phyloP scores from a whole-genome alignment of 2,888 invertebrate species.

The Rhamnusium bicolor region DNA sequence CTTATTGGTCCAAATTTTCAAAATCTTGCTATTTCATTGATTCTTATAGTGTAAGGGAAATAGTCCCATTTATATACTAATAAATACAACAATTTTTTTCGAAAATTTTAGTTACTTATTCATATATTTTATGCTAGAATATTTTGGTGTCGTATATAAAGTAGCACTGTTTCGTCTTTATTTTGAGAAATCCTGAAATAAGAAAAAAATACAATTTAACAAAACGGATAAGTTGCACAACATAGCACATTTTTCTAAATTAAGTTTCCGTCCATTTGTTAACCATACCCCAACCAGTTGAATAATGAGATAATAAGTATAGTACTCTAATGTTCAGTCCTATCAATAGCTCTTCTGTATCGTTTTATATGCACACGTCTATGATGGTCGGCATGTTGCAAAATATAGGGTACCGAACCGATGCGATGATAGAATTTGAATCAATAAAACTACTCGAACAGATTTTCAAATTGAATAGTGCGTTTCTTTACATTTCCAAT shows the following conservation, averaged over 20 bases:
- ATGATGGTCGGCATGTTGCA: neutral
- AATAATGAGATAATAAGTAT: neutral
- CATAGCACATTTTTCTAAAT: neutral
- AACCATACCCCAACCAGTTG: neutral
- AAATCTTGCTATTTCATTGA: no score
- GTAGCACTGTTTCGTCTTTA: no score
- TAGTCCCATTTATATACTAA: no score
- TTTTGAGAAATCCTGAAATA: no score
- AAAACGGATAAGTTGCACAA: no score
- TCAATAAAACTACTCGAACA: conserved; percentile 11
- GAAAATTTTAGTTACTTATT: no score
- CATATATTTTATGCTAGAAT: no score
- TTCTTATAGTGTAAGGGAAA: no score
- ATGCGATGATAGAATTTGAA: neutral
- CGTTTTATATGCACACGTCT: neutral
- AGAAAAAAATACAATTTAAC: no score
- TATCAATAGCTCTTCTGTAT: neutral
- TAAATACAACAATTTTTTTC: no score
- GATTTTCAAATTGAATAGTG: neutral
- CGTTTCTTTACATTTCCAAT: neutral
- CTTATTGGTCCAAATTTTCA: no score
- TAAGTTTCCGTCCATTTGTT: neutral
- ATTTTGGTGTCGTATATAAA: no score
- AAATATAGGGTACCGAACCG: conserved; percentile 6
- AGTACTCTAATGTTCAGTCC: neutral